Percentiles rank a stretch among this genome's conserved stretches.
phyloP scores from a whole-genome alignment of 2,113 vertebrate species.

The Sigmodon hispidus region DNA sequence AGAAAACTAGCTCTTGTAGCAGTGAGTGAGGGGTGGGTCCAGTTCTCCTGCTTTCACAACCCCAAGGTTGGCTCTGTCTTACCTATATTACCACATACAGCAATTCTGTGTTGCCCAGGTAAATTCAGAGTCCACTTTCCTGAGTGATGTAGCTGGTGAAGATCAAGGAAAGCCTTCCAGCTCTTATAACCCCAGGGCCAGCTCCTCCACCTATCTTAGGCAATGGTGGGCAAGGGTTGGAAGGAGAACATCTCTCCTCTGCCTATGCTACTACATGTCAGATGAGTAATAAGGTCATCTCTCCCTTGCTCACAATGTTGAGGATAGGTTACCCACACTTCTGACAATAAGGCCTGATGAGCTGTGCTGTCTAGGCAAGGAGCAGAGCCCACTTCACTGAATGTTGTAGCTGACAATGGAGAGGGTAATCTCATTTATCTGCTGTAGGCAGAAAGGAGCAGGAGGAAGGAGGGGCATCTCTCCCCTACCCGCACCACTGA shows the following conservation, averaged over 20 bases:
- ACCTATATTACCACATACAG: not conserved
- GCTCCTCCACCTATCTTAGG: not conserved
- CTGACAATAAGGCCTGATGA: not conserved
- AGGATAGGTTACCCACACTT: not conserved
- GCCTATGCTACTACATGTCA: not conserved
- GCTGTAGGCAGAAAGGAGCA: not conserved
- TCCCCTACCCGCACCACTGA: not conserved
- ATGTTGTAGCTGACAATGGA: not conserved
- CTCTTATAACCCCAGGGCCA: not conserved
- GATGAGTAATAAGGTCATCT: not conserved
- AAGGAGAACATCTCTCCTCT: not conserved
- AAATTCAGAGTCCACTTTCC: no score
- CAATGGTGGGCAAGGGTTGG: not conserved
- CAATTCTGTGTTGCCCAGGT: not conserved
- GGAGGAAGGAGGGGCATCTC: not conserved
- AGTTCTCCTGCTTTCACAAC: not conserved
- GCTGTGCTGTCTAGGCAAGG: not conserved
- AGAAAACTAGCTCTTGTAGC: not conserved
- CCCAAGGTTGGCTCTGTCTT: not conserved
- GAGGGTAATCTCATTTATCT: not conserved
- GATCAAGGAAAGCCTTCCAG: not conserved
- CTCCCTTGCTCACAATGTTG: not conserved
- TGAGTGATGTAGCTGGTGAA: not conserved
- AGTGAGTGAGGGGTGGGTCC: not conserved
- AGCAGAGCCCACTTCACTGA: no score